phyloP scores from a whole-genome alignment of 2,888 invertebrate species.

The Eilema sororculum region DNA sequence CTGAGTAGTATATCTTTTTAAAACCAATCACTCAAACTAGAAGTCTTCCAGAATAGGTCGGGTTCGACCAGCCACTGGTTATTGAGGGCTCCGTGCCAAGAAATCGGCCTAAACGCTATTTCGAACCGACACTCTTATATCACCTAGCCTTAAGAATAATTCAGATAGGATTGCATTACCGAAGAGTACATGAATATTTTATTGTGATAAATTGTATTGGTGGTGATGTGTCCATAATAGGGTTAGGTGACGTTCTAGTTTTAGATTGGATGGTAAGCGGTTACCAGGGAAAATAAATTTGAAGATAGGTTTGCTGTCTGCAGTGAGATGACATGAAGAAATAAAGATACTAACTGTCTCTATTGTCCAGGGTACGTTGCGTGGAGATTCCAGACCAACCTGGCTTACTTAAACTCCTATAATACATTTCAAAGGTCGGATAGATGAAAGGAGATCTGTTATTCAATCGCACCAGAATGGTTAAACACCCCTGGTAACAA shows the following conservation, averaged over 20 bases:
- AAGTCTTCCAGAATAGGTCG: constrained; percentile 48
- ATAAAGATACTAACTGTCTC: too few relatives aligned
- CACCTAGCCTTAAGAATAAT: constrained; percentile 65
- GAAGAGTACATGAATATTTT: constrained; percentile 41
- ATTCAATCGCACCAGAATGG: too few relatives aligned
- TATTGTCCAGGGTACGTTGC: too few relatives aligned
- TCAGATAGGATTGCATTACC: constrained; percentile 63
- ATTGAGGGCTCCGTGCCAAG: constrained; percentile 74
- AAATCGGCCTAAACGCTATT: constrained; percentile 73
- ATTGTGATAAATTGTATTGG: constrained; percentile 25
- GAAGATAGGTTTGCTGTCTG: too few relatives aligned
- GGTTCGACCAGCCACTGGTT: constrained; percentile 47
- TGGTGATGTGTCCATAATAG: constrained; percentile 15
- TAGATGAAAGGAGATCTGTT: too few relatives aligned
- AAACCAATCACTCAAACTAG: constrained; percentile 39
- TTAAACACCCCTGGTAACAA: too few relatives aligned
- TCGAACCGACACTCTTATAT: constrained; percentile 58
- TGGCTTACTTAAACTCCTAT: too few relatives aligned
- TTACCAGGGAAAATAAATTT: too few relatives aligned
- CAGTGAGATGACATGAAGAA: too few relatives aligned
- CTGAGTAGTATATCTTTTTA: constrained; percentile 15
- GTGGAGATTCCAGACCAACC: too few relatives aligned
- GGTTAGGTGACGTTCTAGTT: neutral
- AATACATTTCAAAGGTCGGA: too few relatives aligned
- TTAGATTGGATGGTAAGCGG: too few relatives aligned